These are phyloP conservation scores for Zhengitettix transpicula DNA, from an alignment of 2,888 invertebrate species.

Conservation along the genomic window DNA sequence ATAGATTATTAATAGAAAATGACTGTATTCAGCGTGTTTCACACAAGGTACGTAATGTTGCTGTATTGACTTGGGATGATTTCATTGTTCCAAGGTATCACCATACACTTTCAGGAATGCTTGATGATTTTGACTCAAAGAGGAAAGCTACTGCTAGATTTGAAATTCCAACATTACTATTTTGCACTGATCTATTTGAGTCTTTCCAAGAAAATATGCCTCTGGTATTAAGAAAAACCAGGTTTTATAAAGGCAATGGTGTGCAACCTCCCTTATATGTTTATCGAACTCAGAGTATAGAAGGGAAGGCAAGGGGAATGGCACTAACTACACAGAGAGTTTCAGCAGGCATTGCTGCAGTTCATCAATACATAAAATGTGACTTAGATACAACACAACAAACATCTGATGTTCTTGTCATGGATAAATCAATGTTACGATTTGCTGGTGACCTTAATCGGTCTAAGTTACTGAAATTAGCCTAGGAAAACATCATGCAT, in stretches of 20 bases:
- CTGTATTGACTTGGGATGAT: slow-evolving; percentile 44
- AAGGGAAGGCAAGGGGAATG: background rate
- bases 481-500: no score
- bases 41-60: slow-evolving; percentile 28
- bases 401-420: slow-evolving; percentile 1
- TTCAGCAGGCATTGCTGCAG: slow-evolving; percentile 11
- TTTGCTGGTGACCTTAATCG: slow-evolving; percentile 9
- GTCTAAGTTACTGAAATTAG: slow-evolving; percentile 6
- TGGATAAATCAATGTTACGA: slow-evolving; percentile 8
- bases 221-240: slow-evolving; percentile 8
- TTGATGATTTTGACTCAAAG: slow-evolving; percentile 24
- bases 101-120: slow-evolving; percentile 33
- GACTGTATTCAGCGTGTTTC: slow-evolving; percentile 49
- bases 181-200: slow-evolving; percentile 10
- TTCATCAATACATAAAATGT: slow-evolving; percentile 10
- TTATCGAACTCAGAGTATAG: slow-evolving; percentile 6
- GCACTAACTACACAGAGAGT: slow-evolving; percentile 8
- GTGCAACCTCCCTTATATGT: slow-evolving; percentile 3
- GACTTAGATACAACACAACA: background rate
- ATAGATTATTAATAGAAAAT: slow-evolving; percentile 36
- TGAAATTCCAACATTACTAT: slow-evolving; percentile 5
- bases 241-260: background rate
- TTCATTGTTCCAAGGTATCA: slow-evolving; percentile 43
- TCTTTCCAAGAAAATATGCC: background rate
- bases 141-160: slow-evolving; percentile 8